Conservation (phyloP, 2,797 vertebrate species). For the Schizopygopsis malacanthus region DNA sequence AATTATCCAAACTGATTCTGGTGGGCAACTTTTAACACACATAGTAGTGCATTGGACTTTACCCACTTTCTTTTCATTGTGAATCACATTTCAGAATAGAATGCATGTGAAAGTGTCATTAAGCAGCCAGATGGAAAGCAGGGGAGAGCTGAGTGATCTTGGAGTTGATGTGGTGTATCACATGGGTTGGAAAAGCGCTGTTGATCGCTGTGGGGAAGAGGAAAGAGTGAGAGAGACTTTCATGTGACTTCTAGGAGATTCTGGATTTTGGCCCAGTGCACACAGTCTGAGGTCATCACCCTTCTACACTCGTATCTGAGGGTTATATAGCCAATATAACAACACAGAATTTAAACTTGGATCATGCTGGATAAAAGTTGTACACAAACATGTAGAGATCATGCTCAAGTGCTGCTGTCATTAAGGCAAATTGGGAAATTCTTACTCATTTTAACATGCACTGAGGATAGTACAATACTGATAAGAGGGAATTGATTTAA, state of each 20-base stretch:
- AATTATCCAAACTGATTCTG: not conserved
- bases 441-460: not conserved
- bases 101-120: not conserved
- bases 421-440: not conserved
- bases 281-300: not conserved
- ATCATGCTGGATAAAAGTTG: not conserved
- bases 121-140: constrained; percentile 35
- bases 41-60: not conserved
- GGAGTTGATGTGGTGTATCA: constrained; percentile 32
- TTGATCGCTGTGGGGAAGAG: constrained; percentile 16
- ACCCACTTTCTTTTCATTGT: not conserved
- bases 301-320: not conserved
- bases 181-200: not conserved
- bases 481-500: constrained; percentile 9
- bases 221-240: constrained; percentile 31
- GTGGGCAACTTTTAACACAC: not conserved
- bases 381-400: not conserved
- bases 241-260: constrained; percentile 69
- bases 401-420: not conserved
- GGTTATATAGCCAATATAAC: constrained; percentile 9
- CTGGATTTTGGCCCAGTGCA: constrained; percentile 40
- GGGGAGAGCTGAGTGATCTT: constrained; percentile 37
- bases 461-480: not conserved
- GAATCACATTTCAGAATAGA: not conserved
- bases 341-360: not conserved